A percentile compares a stretch with the other conserved stretches of the same genome.
These are phyloP conservation scores for Pitangus sulphuratus DNA, from an alignment of 2,797 vertebrate species.

Conservation along the genomic window DNA sequence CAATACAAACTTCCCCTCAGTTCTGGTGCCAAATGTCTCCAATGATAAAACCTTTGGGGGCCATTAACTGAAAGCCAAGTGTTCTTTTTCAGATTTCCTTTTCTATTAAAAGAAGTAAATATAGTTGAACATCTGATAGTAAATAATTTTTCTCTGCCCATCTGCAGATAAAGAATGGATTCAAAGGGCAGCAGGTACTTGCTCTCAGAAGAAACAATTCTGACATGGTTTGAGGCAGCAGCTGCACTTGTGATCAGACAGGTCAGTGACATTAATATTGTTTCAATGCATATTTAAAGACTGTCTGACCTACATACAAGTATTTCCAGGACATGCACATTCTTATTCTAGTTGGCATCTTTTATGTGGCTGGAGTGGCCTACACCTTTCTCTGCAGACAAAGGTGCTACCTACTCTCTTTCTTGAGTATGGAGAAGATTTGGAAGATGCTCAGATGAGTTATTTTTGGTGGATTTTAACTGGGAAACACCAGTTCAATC, in stretches of 20 bases:
- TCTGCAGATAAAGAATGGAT: not conserved
- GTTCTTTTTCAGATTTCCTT: not conserved
- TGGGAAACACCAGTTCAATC: not conserved
- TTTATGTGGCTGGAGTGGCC: not conserved
- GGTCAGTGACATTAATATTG: conserved; percentile 43
- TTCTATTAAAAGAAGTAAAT: conserved; percentile 19
- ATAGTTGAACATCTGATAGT: not conserved
- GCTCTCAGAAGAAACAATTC: not conserved
- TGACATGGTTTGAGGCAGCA: not conserved
- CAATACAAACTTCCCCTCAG: not conserved
- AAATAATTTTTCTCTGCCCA: not conserved
- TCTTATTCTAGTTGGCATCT: not conserved
- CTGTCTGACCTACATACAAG: not conserved
- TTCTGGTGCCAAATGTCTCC: not conserved
- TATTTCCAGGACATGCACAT: not conserved
- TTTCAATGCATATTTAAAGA: conserved; percentile 46
- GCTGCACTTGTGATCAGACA: conserved; percentile 9
- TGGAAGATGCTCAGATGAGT: not conserved
- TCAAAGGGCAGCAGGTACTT: not conserved
- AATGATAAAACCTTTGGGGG: not conserved
- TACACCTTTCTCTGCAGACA: not conserved
- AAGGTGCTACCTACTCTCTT: not conserved
- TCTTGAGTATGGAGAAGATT: not conserved
- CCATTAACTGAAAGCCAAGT: not conserved
- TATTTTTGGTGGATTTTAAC: not conserved